Evolutionary conservation across 1,140 invertebrate genomes (phyloP), one percentile per base, ranked within the genome.

Genomic region (Augochlora pura): DNA sequence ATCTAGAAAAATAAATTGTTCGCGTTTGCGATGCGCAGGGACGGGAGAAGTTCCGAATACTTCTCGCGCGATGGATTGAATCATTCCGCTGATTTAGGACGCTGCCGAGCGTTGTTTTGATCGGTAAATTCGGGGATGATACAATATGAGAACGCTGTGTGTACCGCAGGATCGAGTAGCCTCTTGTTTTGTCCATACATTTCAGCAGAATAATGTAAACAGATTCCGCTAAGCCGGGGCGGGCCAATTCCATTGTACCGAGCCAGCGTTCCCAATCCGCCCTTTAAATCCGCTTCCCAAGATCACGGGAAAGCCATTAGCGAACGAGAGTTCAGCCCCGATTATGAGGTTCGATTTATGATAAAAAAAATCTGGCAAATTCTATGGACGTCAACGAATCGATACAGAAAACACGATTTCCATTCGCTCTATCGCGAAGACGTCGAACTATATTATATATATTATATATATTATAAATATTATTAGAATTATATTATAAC

Each of bases 191-290:
- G 25, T 5, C n/a, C 10, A 14, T 60, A 25, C 59, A 27, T 27
- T 60, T 60, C 59, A 60, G 21, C n/a, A 10, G 25, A 23, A 60
- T 60, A 60, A 60, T 27, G 59, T 60, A 60, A 25, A 60, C 59
- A 60, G 59, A 60, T 60, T 60, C 25, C 23, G 59, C 25, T 60
- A 25, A 60, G 10, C 59, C 59, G 10, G 25, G 27, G 59, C 25
- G 5, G 12, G 25, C 8, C 59, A 25, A 60, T 60, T 60, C 10
- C 23, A 60, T 27, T 60, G 23, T 60, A 25, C 2, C 25, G 59
- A 60, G n/a, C 59, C 23, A 25, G 59, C 59, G 25, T 60, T 27
- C 59, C 23, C 59, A 27, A 60, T 60, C 59, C 59, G 12, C 23
- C 23, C 57, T 60, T 60, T 6, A 25, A 60, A 60, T 25, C 23